Evolutionary conservation across 2,113 vertebrate species (phyloP), one percentile per base, ranked within the genome.

Genomic region (Neodontobutis hainanensis): DNA sequence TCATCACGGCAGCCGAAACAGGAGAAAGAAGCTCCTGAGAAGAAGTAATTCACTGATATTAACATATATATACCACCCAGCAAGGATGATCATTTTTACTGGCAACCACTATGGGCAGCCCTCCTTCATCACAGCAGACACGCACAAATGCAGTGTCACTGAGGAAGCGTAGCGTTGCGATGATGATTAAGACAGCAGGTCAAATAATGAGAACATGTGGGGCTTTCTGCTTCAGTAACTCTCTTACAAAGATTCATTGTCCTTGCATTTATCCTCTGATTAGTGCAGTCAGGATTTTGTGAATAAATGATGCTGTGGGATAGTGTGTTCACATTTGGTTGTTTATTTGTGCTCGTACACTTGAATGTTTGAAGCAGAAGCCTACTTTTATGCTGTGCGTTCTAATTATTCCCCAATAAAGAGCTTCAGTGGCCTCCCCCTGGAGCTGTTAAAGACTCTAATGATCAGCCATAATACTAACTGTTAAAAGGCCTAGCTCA

Each of bases 381-480:
- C 77, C 65, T 32, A 71, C 78, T 81, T 88, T 83, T 81, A 81
- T 53, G 58, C 77, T 75, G 78, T 80, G 85, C 65, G 70, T 70
- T 84, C 73, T 86, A 88, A 91, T 92, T 87, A 91, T 88, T 73
- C 75, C 32, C 85, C 81, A 85, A 80, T 81, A 82, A 70, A 66
- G 56, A 87, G 61, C 74, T 84, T 77, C 65, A 48, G 73, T 49
- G 38, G 53, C 65, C 52, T 87, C 88, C 85, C 90, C 46, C 70
- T 74, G 83, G 85, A 88, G 66, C 65, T 56, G 82, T 91, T 91
- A 83, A 88, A 86, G 81, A 89, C 83, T 85, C 88, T 90, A 91
- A 92, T 91, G 91, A 90, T 90, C 85, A 77, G 73, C 90, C 78
- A 81, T 89, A 88, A 92, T 86, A 68, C 88, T 80, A 83, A 27